Evolutionary conservation across 2,888 invertebrate species (phyloP), one percentile per base, ranked within the genome.

Genomic region (Antitype chi): DNA sequence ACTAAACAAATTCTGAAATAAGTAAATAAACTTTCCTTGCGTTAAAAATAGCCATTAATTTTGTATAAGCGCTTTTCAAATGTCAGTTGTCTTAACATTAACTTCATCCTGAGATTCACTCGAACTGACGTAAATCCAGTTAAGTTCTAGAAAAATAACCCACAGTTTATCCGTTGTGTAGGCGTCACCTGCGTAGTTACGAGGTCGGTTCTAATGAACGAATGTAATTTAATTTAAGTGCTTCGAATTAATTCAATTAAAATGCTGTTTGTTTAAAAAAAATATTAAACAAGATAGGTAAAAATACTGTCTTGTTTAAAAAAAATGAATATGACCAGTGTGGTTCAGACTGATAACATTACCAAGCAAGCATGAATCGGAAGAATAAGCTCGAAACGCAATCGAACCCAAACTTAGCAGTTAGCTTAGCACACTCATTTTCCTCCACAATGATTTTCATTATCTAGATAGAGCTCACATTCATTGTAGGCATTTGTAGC

Each of bases 71-170:
- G 25, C 7, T 28, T 52, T 60, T 52, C 55, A 70, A 75, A 70
- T 67, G 68, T 70, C 53, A 59, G 55, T 25, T 70, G 62, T 59
- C 80, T 72, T 76, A 76, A 82, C 77, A 81, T 78, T 82, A 88
- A 85, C 80, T 70, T 69, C 77, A 80, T 63, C 55, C 49, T 76
- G 81, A 85, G 59, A 68, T 43, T 87, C 43, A 88, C 64, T 80
- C 75, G 75, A 52, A 57, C 47, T 66, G 90, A 90, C 88, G 84
- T 87, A 88, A 92, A 90, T 89, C 88, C 84, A 86, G 86, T 89
- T 88, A 89, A 76, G 80, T 80, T 82, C 74, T 85, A 80, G 74
- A 86, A 87, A 85, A 87, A 81, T 81, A 82, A 70, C 55, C 55
- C 20, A n/a, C 55, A 70, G 62, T 70, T 55, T 63, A 55, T 32